These are phyloP conservation scores for Actinopyga echinites DNA, from an alignment of 53 echinoderm and acorn worm species.

Conservation along the genomic window DNA sequence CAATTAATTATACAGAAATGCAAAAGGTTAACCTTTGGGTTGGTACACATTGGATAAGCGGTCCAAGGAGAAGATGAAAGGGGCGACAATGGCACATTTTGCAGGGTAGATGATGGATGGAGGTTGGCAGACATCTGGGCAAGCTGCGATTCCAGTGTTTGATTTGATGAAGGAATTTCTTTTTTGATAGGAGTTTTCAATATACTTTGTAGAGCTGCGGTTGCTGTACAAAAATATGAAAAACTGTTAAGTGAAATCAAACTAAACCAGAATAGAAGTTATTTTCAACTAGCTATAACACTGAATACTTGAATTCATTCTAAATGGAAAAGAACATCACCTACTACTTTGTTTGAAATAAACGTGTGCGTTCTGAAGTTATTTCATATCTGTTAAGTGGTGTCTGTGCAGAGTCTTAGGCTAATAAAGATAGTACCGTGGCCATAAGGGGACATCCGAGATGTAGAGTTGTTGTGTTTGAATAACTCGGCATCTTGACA, in stretches of 20 bases:
- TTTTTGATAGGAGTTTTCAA: constrained; percentile 58
- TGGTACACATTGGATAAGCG: constrained; percentile 81
- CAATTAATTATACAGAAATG: too few species aligned
- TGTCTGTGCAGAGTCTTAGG: too few species aligned
- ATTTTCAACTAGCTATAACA: background rate
- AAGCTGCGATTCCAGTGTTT: constrained; percentile 10
- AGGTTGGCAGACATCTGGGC: background rate
- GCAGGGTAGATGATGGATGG: constrained; percentile 34
- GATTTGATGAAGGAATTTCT: constrained; percentile 31
- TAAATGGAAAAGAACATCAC: too few species aligned
- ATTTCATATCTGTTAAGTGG: too few species aligned
- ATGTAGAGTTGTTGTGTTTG: too few species aligned
- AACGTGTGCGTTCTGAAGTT: too few species aligned
- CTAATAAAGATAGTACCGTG: too few species aligned
- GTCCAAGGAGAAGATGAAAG: constrained; percentile 87
- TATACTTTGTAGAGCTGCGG: constrained; percentile 47
- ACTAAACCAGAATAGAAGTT: background rate
- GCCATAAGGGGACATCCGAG: too few species aligned
- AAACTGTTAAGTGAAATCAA: too few species aligned
- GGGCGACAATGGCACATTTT: constrained; percentile 67
- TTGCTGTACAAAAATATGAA: constrained; percentile 24
- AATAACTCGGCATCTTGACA: too few species aligned
- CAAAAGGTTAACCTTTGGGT: constrained; percentile 68
- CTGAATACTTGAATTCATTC: too few species aligned
- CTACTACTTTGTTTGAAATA: too few species aligned